These are phyloP conservation scores for Tauraco hartlaubi DNA, from an alignment of 2,797 vertebrate genomes.

Conservation along the genomic window DNA sequence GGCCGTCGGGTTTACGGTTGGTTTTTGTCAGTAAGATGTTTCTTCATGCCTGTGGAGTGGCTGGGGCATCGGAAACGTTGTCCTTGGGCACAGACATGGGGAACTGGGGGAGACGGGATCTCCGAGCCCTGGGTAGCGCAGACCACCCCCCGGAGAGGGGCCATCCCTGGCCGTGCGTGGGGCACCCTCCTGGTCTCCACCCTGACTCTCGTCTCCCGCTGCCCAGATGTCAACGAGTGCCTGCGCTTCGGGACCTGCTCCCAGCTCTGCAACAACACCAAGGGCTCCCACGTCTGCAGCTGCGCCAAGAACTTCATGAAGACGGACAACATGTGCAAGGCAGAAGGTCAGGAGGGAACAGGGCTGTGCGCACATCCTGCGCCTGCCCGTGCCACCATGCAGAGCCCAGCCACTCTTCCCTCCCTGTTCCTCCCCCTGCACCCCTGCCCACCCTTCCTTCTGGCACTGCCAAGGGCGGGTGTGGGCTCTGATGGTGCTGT, in stretches of 20 bases:
- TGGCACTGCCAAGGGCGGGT: neutral
- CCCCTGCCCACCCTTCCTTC: neutral
- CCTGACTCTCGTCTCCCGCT: neutral
- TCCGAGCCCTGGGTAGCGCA: neutral
- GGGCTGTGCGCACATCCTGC: rapidly evolving
- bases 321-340: constrained; percentile 93
- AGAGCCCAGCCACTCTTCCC: neutral
- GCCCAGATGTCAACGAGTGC: constrained; percentile 92
- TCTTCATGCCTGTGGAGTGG: neutral
- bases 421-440: neutral
- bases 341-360: constrained; percentile 82
- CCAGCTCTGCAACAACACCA: constrained; percentile 97
- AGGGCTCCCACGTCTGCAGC: constrained; percentile 92
- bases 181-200: too few species aligned
- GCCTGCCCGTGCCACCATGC: rapidly evolving
- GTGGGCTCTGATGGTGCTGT: rapidly evolving
- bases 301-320: constrained; percentile 93
- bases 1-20: rapidly evolving
- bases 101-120: rapidly evolving
- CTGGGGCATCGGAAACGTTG: neutral
- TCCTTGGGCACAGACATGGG: neutral
- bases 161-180: rapidly evolving
- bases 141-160: neutral
- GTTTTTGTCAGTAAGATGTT: neutral
- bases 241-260: constrained; percentile 91